phyloP scores from a whole-genome alignment of 2,888 invertebrate genomes.

The Shargacucullia verbasci region DNA sequence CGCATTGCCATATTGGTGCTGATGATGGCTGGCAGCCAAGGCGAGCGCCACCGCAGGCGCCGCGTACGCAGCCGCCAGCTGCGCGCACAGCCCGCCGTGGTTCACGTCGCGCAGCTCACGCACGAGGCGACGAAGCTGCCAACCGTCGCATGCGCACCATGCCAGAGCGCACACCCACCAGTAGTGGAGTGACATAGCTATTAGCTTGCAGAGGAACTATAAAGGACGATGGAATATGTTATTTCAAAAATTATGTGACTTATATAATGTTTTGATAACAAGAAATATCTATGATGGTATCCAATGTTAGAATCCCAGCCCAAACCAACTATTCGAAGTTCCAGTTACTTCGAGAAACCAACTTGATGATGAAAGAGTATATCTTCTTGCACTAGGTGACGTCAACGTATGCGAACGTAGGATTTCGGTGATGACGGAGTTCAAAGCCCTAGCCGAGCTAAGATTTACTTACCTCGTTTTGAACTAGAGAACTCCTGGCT shows the following conservation, averaged over 20 bases:
- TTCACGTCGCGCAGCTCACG: conserved; percentile 99
- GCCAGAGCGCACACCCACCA: conserved; percentile 97
- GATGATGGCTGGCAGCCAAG: conserved; percentile 96
- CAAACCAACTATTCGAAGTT: too few relatives aligned
- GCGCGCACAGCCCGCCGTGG: conserved; percentile 97
- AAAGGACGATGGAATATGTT: too few relatives aligned
- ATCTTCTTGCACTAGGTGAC: too few relatives aligned
- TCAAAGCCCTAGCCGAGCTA: too few relatives aligned
- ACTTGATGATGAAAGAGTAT: too few relatives aligned
- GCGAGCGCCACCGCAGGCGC: conserved; percentile 97
- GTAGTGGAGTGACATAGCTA: conserved; percentile 97
- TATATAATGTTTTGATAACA: too few relatives aligned
- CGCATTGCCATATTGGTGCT: conserved; percentile 98
- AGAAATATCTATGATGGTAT: too few relatives aligned
- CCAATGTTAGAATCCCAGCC: too few relatives aligned
- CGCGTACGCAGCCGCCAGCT: conserved; percentile 97
- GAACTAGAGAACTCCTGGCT: conserved; percentile 93
- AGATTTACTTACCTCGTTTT: conserved; percentile 94
- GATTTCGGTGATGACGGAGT: too few relatives aligned
- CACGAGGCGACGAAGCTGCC: conserved; percentile 97
- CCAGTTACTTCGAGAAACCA: too few relatives aligned
- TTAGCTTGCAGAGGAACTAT: conserved; percentile 95
- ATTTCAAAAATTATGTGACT: too few relatives aligned
- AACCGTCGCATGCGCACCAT: conserved; percentile 97
- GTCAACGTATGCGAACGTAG: too few relatives aligned